phyloP scores from a whole-genome alignment of 2,888 invertebrate genomes.

The Augochlorella aurata region DNA sequence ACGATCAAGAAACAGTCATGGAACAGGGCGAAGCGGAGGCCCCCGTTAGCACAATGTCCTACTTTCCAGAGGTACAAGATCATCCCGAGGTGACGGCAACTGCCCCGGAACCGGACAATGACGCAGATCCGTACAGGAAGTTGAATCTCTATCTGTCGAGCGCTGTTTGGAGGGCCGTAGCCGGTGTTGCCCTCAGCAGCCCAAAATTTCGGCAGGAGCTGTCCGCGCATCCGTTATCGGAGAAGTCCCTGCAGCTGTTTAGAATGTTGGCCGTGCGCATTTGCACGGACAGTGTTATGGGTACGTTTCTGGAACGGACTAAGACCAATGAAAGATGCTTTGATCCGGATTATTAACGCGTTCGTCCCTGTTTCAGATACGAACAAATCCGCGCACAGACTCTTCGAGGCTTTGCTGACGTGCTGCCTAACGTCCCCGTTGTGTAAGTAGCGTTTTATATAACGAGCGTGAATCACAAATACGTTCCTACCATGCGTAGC shows the following conservation, averaged over 20 bases:
- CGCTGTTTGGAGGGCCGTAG: conserved; percentile 78
- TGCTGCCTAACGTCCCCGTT: conserved; percentile 77
- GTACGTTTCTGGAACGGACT: conserved; percentile 55
- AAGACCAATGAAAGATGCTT: background rate
- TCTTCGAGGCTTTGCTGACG: conserved; percentile 79
- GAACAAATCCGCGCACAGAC: conserved; percentile 76
- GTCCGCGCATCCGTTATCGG: conserved; percentile 78
- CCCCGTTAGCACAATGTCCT: background rate
- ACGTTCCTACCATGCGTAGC: conserved; percentile 26
- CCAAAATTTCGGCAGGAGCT: conserved; percentile 83
- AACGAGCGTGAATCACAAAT: conserved; percentile 53
- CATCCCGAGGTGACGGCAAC: background rate
- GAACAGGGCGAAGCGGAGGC: background rate
- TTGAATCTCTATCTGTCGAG: conserved; percentile 75
- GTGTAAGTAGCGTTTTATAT: conserved; percentile 73
- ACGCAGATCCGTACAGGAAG: conserved; percentile 8
- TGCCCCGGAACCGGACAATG: background rate
- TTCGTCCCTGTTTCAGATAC: conserved; percentile 69
- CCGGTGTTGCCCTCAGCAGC: conserved; percentile 83
- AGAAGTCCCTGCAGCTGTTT: conserved; percentile 70
- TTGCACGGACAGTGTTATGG: conserved; percentile 73
- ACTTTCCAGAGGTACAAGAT: conserved; percentile 11
- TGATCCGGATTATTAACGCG: conserved; percentile 13
- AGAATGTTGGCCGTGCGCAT: conserved; percentile 73
- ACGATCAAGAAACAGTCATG: background rate